Percentiles rank a stretch among this genome's conserved stretches.
These are phyloP conservation scores for Plecturocebus donacophilus DNA, from an alignment of 2,113 vertebrate species.

Conservation along the genomic window DNA sequence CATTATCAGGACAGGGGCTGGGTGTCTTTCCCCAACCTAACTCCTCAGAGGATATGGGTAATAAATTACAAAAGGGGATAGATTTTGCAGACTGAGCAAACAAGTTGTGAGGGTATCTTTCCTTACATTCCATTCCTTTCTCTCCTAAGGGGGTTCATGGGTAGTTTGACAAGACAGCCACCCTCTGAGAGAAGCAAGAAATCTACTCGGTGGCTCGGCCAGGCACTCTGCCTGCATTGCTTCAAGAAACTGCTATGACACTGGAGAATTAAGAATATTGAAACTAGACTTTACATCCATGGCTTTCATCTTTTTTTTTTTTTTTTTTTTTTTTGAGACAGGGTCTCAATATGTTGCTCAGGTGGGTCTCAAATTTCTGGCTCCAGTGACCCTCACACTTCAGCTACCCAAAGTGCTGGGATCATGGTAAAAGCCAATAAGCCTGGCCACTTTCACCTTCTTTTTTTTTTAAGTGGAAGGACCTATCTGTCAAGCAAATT, in stretches of 20 bases:
- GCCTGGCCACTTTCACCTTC: too few relatives aligned
- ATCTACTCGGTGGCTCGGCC: background rate
- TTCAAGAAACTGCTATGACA: background rate
- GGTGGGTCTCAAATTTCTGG: too few relatives aligned
- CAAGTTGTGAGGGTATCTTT: background rate
- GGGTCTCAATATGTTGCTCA: too few relatives aligned
- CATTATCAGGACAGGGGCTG: background rate
- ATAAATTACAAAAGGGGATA: background rate
- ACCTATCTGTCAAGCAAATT: background rate
- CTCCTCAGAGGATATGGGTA: background rate
- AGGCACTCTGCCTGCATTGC: background rate
- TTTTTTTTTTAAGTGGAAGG: background rate
- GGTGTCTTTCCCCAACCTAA: background rate
- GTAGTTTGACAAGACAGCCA: background rate
- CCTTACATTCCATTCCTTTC: background rate
- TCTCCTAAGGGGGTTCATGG: background rate
- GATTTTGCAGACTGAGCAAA: background rate
- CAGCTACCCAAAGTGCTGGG: too few relatives aligned
- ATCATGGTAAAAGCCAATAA: too few relatives aligned
- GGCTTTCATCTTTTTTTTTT: background rate
- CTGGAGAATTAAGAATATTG: background rate
- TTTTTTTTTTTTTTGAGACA: too few relatives aligned
- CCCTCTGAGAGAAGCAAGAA: background rate
- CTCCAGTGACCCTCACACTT: too few relatives aligned
- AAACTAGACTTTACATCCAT: background rate